phyloP scores from a whole-genome alignment of 2,888 invertebrate genomes.

The Alloplasta piceator region DNA sequence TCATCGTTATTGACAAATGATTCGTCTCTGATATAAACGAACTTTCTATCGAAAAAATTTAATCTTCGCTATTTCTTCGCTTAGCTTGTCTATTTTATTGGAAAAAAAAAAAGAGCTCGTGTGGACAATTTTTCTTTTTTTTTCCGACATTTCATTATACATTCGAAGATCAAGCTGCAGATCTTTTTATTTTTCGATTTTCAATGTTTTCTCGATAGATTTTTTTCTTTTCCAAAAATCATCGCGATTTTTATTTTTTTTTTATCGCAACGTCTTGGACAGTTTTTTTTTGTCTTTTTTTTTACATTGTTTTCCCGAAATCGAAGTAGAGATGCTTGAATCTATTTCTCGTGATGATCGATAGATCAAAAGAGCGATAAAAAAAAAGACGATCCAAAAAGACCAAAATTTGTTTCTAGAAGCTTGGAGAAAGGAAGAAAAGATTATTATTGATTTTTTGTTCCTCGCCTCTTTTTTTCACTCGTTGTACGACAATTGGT shows the following conservation, averaged over 20 bases:
- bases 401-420: constrained; percentile 40
- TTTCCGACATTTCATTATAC: constrained; percentile 29
- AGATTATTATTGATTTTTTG: constrained; percentile 20
- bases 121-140: background rate
- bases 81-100: constrained; percentile 46
- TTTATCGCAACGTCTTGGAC: constrained; percentile 18
- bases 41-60: constrained; percentile 14
- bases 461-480: constrained; percentile 52
- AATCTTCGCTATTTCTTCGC: constrained; percentile 45
- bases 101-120: constrained; percentile 32
- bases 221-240: background rate
- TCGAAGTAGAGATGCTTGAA: constrained; percentile 5
- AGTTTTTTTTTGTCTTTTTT: constrained; percentile 7
- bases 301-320: background rate
- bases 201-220: constrained; percentile 17
- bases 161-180: constrained; percentile 41
- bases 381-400: constrained; percentile 42
- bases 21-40: constrained; percentile 44
- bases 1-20: constrained; percentile 61
- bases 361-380: constrained; percentile 20
- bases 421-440: constrained; percentile 9
- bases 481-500: constrained; percentile 52
- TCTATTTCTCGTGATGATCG: constrained; percentile 12
- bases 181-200: constrained; percentile 35
- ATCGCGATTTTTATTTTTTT: constrained; percentile 19